Evolutionary conservation across 2,888 invertebrate species (phyloP).

Genomic region (Drosophila testacea): DNA sequence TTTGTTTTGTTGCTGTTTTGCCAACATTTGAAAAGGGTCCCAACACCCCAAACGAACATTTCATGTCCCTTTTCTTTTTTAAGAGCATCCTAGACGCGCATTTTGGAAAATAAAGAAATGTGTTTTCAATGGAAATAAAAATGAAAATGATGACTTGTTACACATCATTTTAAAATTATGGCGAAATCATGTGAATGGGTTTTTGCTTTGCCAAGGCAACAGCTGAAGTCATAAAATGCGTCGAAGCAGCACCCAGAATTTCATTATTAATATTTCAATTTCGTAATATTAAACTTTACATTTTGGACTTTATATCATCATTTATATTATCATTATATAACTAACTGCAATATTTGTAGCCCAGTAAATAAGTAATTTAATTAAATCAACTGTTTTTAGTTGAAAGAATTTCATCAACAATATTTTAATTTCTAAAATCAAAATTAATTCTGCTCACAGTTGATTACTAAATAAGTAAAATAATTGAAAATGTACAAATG

Average conservation of each 20-base stretch:
- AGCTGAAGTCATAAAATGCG: slow-evolving; percentile 32
- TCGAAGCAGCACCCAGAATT: neutral
- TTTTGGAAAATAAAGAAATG: slow-evolving; percentile 16
- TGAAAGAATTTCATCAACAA: too few species aligned
- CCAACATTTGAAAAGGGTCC: slow-evolving; percentile 69
- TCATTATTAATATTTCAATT: too few species aligned
- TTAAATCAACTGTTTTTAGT: too few species aligned
- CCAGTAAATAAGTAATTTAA: too few species aligned
- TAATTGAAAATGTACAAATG: neutral
- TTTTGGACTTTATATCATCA: too few species aligned
- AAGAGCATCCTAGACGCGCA: slow-evolving; percentile 5
- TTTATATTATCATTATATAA: too few species aligned
- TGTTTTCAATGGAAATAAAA: slow-evolving; percentile 11
- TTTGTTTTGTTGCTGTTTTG: slow-evolving; percentile 66
- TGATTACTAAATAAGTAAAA: neutral
- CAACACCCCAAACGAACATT: slow-evolving; percentile 17
- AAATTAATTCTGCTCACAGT: neutral
- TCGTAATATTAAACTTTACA: too few species aligned
- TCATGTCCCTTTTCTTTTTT: slow-evolving; percentile 5
- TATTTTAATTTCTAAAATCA: too few species aligned
- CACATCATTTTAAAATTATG: slow-evolving; percentile 54
- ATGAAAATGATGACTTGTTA: slow-evolving; percentile 45
- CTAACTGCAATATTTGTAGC: too few species aligned
- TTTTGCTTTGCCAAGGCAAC: slow-evolving; percentile 19
- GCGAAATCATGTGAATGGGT: slow-evolving; percentile 52